Conservation (phyloP, 2,113 vertebrate species). For the Pygoscelis adeliae region DNA sequence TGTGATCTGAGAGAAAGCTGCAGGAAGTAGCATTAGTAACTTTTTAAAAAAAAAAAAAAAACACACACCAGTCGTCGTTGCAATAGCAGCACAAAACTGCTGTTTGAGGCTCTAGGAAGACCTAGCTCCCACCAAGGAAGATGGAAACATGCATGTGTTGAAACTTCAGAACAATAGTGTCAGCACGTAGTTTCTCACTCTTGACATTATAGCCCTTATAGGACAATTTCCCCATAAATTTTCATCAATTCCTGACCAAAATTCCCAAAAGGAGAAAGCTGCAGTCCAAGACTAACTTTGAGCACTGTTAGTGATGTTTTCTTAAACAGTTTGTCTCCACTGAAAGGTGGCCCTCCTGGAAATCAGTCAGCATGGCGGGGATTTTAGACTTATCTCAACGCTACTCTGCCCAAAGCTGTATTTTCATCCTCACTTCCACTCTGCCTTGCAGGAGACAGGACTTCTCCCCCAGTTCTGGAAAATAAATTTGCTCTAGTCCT, state of each 20-base stretch:
- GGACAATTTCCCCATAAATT: neutral
- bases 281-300: neutral
- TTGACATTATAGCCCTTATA: neutral
- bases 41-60: neutral
- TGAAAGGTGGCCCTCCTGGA: neutral
- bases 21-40: neutral
- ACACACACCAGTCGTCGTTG: fast-evolving
- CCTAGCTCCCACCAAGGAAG: neutral
- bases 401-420: neutral
- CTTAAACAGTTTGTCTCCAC: fast-evolving
- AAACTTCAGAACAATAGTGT: neutral
- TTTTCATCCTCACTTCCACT: neutral
- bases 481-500: neutral
- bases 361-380: neutral
- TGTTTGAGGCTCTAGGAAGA: neutral
- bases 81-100: neutral
- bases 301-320: neutral
- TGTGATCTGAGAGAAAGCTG: neutral
- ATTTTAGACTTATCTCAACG: fast-evolving
- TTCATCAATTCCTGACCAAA: neutral
- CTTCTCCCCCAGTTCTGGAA: neutral
- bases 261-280: neutral
- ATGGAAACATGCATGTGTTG: fast-evolving
- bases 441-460: neutral
- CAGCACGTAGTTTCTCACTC: fast-evolving